Conservation (phyloP, 2,113 vertebrate genomes). For the Python bivittatus region DNA sequence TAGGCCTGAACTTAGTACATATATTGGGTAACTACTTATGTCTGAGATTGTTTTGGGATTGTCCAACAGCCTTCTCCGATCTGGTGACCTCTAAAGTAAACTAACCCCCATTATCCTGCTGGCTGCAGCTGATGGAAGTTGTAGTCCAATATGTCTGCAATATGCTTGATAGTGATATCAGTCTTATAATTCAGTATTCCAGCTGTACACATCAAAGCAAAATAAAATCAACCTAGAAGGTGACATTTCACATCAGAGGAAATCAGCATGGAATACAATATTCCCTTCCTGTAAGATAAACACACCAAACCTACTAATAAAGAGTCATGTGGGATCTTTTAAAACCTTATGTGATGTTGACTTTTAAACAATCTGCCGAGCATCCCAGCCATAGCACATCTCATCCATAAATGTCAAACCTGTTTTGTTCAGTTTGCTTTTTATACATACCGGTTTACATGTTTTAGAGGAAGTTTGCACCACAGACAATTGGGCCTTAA, state of each 20-base stretch:
- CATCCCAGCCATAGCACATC: slow-evolving; percentile 18
- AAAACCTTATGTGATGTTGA: slow-evolving; percentile 8
- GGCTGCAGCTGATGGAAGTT: not conserved
- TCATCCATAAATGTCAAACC: slow-evolving; percentile 1
- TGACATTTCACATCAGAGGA: not conserved
- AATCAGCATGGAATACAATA: not conserved
- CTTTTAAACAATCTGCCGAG: slow-evolving; percentile 37
- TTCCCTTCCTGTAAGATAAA: not conserved
- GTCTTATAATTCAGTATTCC: not conserved
- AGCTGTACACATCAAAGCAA: not conserved
- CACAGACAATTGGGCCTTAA: not conserved
- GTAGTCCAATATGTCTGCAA: not conserved
- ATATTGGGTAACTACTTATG: not conserved
- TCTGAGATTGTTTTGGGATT: not conserved
- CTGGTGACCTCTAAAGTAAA: not conserved
- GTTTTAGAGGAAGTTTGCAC: slow-evolving; percentile 1
- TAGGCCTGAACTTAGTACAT: not conserved
- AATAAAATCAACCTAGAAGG: not conserved
- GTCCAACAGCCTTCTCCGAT: not conserved
- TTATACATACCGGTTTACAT: slow-evolving; percentile 1
- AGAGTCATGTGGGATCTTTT: slow-evolving; percentile 40
- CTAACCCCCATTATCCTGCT: not conserved
- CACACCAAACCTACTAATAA: slow-evolving; percentile 36
- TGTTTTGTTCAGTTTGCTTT: slow-evolving; percentile 1
- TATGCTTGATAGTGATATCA: not conserved